Percentiles rank a stretch among this genome's conserved stretches.
Evolutionary conservation across 1,140 invertebrate genomes (phyloP).

Genomic region (Zaprionus gabonicus): DNA sequence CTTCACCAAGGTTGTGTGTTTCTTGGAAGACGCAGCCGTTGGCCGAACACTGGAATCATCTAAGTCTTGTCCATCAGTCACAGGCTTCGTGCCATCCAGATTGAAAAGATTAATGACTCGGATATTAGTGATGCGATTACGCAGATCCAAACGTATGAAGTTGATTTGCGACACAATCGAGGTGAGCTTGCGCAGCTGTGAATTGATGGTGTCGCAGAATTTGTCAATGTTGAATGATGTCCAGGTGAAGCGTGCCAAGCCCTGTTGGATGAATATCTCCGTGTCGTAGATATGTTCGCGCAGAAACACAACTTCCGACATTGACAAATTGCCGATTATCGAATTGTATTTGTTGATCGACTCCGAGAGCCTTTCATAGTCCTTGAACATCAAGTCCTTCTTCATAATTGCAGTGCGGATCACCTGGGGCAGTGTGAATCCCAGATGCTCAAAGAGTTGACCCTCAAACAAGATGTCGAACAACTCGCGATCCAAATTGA

Average conservation of each 20-base stretch:
- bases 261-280: conserved; percentile 91
- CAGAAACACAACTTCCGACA: conserved; percentile 88
- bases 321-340: conserved; percentile 86
- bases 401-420: conserved; percentile 82
- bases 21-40: too few species aligned
- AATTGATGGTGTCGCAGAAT: conserved; percentile 87
- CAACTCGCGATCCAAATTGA: conserved; percentile 88
- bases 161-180: conserved; percentile 90
- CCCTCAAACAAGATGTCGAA: conserved; percentile 91
- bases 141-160: conserved; percentile 90
- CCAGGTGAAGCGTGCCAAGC: conserved; percentile 92
- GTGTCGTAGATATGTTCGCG: conserved; percentile 89
- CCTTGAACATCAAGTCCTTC: conserved; percentile 86
- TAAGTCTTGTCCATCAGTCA: not conserved
- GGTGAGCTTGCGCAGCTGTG: conserved; percentile 86
- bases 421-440: conserved; percentile 87
- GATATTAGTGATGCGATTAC: conserved; percentile 86
- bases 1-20: too few species aligned
- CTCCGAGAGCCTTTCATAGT: conserved; percentile 86
- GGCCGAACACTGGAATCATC: too few species aligned
- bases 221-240: conserved; percentile 92
- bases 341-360: conserved; percentile 88
- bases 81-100: conserved; percentile 61
- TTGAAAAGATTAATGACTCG: conserved; percentile 87
- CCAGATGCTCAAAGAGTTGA: conserved; percentile 90